These are phyloP conservation scores for Asarcornis scutulata DNA, from an alignment of 2,113 vertebrate species.

Conservation along the genomic window DNA sequence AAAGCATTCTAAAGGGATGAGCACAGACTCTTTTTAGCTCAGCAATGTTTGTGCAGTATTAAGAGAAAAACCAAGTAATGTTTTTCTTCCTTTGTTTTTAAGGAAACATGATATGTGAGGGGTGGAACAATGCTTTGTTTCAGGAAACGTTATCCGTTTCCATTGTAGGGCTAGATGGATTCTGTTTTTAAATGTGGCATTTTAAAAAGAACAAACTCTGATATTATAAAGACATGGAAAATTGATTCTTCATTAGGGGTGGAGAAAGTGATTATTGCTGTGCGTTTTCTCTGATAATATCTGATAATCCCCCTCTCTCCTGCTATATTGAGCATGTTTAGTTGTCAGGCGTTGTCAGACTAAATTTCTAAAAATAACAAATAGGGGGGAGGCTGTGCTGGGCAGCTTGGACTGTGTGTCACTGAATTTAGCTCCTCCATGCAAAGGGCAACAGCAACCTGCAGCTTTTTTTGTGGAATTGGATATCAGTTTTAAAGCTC, in stretches of 20 bases:
- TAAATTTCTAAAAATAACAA: conserved; percentile 84
- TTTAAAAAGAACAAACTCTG: conserved; percentile 69
- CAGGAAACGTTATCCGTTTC: conserved; percentile 79
- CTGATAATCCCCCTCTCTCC: conserved; percentile 75
- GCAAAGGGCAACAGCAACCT: conserved; percentile 68
- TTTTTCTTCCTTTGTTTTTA: conserved; percentile 79
- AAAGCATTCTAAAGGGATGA: conserved; percentile 68
- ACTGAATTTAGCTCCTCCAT: conserved; percentile 72
- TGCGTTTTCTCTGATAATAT: conserved; percentile 75
- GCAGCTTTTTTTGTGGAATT: conserved; percentile 56
- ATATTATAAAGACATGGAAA: conserved; percentile 79
- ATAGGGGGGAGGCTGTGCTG: conserved; percentile 73
- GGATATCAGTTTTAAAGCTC: conserved; percentile 61
- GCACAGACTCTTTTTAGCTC: conserved; percentile 62
- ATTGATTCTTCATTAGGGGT: conserved; percentile 70
- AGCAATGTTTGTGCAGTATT: conserved; percentile 70
- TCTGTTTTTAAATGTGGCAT: conserved; percentile 74
- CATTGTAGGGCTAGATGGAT: conserved; percentile 54
- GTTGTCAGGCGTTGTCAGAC: conserved; percentile 81
- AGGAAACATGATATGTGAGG: conserved; percentile 72
- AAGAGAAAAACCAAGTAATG: conserved; percentile 70
- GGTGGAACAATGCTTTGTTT: conserved; percentile 72
- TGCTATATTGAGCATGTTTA: conserved; percentile 80
- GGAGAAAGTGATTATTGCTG: conserved; percentile 75
- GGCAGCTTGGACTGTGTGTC: conserved; percentile 64